Conservation (phyloP, 2,113 vertebrate species). For the Collichthys lucidus region DNA sequence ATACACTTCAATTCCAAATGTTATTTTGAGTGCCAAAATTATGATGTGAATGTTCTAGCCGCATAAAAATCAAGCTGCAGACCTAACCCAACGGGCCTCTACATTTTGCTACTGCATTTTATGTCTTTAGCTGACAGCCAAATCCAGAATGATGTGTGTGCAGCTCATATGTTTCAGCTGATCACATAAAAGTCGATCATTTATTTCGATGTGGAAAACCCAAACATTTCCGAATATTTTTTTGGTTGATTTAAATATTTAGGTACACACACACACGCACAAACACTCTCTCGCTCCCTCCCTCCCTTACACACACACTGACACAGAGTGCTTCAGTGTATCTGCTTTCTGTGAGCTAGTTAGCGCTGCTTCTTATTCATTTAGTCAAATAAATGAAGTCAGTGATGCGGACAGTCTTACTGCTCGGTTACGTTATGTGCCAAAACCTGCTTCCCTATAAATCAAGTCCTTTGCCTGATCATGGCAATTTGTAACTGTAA, state of each 20-base stretch:
- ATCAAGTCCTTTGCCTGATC: constrained; percentile 33
- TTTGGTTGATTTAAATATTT: not conserved
- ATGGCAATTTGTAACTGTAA: constrained; percentile 34
- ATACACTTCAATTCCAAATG: too few species aligned
- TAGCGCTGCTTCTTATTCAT: constrained; percentile 29
- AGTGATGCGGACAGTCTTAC: not conserved
- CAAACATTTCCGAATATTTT: not conserved
- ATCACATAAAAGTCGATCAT: not conserved
- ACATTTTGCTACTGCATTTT: too few species aligned
- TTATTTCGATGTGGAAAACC: constrained; percentile 1
- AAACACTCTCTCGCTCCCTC: too few species aligned
- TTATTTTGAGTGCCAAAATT: too few species aligned
- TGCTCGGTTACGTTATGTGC: constrained; percentile 1
- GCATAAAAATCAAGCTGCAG: not conserved
- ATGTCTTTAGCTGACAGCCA: not conserved
- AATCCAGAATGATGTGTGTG: not conserved
- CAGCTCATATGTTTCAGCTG: not conserved
- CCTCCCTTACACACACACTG: not conserved
- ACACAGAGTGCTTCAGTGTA: not conserved
- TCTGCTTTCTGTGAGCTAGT: not conserved
- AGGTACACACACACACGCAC: not conserved
- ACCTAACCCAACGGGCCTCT: not conserved
- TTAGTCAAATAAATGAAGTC: constrained; percentile 24
- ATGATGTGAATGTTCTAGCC: too few species aligned
- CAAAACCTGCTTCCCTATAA: constrained; percentile 23